Conservation (phyloP, 2,113 vertebrate species). For the Synchiropus splendidus region DNA sequence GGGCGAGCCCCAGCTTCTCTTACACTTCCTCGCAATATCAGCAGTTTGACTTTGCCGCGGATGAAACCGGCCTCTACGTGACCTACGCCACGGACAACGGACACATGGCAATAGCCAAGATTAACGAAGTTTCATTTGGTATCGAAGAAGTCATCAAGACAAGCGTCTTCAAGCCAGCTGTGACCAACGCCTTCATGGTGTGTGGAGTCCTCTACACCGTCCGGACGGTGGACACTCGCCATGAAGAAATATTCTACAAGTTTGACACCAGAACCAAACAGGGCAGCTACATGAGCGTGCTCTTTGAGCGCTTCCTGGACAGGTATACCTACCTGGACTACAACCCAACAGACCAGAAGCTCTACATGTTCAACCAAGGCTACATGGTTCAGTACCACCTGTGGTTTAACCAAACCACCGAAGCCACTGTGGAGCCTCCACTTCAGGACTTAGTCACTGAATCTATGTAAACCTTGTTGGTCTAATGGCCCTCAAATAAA, state of each 20-base stretch:
- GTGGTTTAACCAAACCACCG: slow-evolving; percentile 49
- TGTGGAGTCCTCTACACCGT: slow-evolving; percentile 67
- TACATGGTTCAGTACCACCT: slow-evolving; percentile 48
- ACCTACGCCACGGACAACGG: slow-evolving; percentile 60
- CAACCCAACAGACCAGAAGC: slow-evolving; percentile 66
- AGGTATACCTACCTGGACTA: slow-evolving; percentile 63
- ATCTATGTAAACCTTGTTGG: too few relatives aligned
- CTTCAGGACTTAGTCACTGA: too few relatives aligned
- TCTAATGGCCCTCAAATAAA: too few relatives aligned
- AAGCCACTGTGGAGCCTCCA: slow-evolving; percentile 9
- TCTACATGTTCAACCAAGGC: slow-evolving; percentile 69
- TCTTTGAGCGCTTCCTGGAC: slow-evolving; percentile 63
- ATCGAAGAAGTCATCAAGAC: slow-evolving; percentile 61
- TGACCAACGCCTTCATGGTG: slow-evolving; percentile 67
- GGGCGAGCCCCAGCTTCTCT: slow-evolving; percentile 47
- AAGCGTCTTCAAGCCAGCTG: slow-evolving; percentile 51
- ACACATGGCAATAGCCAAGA: slow-evolving; percentile 54
- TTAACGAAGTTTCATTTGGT: slow-evolving; percentile 56
- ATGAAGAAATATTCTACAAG: slow-evolving; percentile 69
- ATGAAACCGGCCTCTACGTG: slow-evolving; percentile 70
- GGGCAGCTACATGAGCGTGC: slow-evolving; percentile 49
- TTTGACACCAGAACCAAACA: slow-evolving; percentile 60
- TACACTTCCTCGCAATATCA: slow-evolving; percentile 41
- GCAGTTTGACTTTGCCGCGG: slow-evolving; percentile 60
- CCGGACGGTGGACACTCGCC: slow-evolving; percentile 43